Evolutionary conservation across 53 echinoderm and acorn worm genomes (phyloP), one percentile per base, ranked within the genome.

Genomic region (Paracentrotus lividus): DNA sequence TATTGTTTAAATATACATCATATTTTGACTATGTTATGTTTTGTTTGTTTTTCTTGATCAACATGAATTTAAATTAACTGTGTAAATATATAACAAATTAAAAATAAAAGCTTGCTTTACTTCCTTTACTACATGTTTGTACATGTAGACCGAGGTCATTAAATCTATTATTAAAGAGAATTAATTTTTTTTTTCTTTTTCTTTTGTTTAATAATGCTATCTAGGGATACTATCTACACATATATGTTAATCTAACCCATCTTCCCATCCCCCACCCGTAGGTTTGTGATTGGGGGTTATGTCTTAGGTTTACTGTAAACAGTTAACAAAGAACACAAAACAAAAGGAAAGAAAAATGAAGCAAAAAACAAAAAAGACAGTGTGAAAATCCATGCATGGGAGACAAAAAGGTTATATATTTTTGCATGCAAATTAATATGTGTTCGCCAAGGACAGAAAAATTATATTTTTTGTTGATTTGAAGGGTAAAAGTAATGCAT

Each of bases 221-320:
- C 81, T 26, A 81, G 3, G 24, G 5, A 81, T 9, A 81, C 47
- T 81, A 81, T 77, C 77, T 77, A 77, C 42, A 77, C 21, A 42
- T 77, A 77, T 1, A 77, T 81, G 26, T 81, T 47, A 81, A 33
- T 20, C 86, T 9, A 49, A 43, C 72, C 72, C 56, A 59, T 26
- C 18, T 34, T 57, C 57, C 92, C 92, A 55, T 52, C 43, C 92
- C 81, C 92, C 40, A 23, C 4, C 43, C 10, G 8, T 45, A 77
- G 92, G 92, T 92, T 58, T 92, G 92, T 92, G 92, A 92, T 92
- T 92, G 92, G 92, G 58, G 78, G 69, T 61, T 92, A 92, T 78
- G 81, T 92, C 57, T 92, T 92, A 23, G 92, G 92, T 57, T 81
- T 92, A 60, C 92, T 91, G 53, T 5, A 52, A 45, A 75, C 69